These are phyloP conservation scores for Vanacampus margaritifer DNA, from an alignment of 2,113 vertebrate genomes.

Conservation along the genomic window DNA sequence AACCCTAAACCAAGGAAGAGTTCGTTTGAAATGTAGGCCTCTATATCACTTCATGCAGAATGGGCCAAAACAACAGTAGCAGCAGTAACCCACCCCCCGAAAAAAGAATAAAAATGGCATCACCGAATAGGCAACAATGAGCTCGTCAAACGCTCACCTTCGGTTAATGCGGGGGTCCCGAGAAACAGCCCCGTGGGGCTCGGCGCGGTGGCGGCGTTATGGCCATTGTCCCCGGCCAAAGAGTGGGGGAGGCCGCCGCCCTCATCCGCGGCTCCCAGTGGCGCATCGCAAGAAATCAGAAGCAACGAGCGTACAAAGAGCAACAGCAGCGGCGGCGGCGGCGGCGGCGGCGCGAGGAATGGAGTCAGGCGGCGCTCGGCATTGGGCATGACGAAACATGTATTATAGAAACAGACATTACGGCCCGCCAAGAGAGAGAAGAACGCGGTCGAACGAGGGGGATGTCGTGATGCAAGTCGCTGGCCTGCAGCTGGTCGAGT, in stretches of 20 bases:
- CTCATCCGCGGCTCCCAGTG: slow-evolving; percentile 46
- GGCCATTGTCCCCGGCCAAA: slow-evolving; percentile 54
- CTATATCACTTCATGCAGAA: not conserved
- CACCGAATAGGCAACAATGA: slow-evolving; percentile 19
- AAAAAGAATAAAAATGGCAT: not conserved
- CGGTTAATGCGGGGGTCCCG: slow-evolving; percentile 20
- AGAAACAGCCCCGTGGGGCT: slow-evolving; percentile 4
- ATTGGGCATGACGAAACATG: slow-evolving; percentile 56
- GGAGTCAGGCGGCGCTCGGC: slow-evolving; percentile 34
- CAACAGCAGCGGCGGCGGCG: slow-evolving; percentile 33
- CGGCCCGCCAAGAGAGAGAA: slow-evolving; percentile 26
- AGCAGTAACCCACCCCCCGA: not conserved
- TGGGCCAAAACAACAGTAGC: not conserved
- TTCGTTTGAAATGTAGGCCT: not conserved
- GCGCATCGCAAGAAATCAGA: slow-evolving; percentile 45
- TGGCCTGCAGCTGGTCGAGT: not conserved
- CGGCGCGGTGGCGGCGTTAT: slow-evolving; percentile 13
- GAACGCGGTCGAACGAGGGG: slow-evolving; percentile 1
- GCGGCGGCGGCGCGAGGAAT: slow-evolving; percentile 30
- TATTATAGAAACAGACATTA: slow-evolving; percentile 55
- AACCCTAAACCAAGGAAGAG: not conserved
- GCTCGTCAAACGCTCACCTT: slow-evolving; percentile 33
- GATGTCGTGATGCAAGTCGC: slow-evolving; percentile 9
- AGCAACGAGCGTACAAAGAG: slow-evolving; percentile 46
- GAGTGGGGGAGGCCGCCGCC: slow-evolving; percentile 50